Base-by-base conservation (phyloP, 2,888 invertebrate species). In the Anoncus sp. region DNA sequence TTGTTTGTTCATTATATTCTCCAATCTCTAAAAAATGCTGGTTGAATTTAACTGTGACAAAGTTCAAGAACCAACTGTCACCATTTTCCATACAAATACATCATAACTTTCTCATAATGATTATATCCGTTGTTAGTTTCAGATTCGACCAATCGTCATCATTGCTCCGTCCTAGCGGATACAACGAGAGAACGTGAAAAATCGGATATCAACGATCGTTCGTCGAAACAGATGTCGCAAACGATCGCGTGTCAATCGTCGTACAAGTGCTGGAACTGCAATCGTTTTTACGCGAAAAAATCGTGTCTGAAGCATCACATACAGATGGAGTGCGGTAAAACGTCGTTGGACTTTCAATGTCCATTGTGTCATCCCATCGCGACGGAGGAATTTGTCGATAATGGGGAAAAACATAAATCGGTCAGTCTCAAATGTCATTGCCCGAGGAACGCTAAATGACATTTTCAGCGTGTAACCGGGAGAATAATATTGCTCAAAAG, bases 231-330 rank as follows among this genome's bases (percentile, higher is more conserved):
- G 10, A 35, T 18, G 24, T 6, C 22, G 20, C 20, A 9, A 22
- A 20, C 22, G 31, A 22, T 22, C 20, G 43, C 16, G 22, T 53
- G 53, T 35, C 51, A 22, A 5, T 38, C 74, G 35, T 62, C 67
- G 6, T 74, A 69, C 67, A 69, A 69, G 12, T 69, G 62, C 5
- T 62, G 55, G 55, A 74, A 74, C 47, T 62, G 67, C 51, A 74
- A 60, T n/a, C 51, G 67, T 18, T 55, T 75, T 45, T 67, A 60
- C 47, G 45, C 24, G 20, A 69, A 47, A 63, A 69, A 69, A 49
- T 55, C 69, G 7, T 40, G 40, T 63, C 55, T 63, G 20, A 62
- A 67, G 47, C 57, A 69, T 70, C 62, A 63, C 14, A 63, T 69
- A 38, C 75, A 49, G 31, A 74, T 67, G 67, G 63, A 75, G 45